Evolutionary conservation across 1,140 invertebrate genomes (phyloP).

Genomic region (Nephila pilipes): DNA sequence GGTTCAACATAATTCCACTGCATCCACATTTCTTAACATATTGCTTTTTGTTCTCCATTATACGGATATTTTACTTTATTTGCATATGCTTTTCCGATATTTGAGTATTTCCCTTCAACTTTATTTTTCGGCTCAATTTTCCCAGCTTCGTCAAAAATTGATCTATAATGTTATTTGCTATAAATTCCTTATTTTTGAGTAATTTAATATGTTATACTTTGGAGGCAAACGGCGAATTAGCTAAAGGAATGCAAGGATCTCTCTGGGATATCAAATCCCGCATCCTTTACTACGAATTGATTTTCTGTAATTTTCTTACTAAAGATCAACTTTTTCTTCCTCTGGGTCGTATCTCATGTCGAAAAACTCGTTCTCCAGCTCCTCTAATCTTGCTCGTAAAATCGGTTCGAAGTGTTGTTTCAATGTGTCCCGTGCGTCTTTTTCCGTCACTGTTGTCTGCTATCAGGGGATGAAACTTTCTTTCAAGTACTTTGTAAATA

Average conservation of each 20-base stretch:
- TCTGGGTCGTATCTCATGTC: neutral
- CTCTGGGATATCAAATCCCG: neutral
- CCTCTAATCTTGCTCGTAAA: neutral
- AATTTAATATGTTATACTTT: too few species aligned
- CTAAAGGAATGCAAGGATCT: neutral
- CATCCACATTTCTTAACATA: too few species aligned
- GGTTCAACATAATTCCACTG: too few species aligned
- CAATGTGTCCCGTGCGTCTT: conserved; percentile 21
- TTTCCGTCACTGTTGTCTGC: conserved; percentile 1
- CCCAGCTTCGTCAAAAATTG: too few species aligned
- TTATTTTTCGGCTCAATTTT: too few species aligned
- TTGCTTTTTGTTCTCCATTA: too few species aligned
- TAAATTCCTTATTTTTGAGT: too few species aligned
- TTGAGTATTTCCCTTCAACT: too few species aligned
- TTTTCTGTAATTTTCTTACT: neutral
- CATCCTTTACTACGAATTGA: neutral
- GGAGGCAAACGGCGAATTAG: too few species aligned
- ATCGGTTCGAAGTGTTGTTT: conserved; percentile 13
- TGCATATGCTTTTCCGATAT: too few species aligned
- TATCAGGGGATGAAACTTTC: neutral
- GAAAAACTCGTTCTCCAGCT: neutral
- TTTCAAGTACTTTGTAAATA: neutral
- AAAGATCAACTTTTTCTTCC: neutral
- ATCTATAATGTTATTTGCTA: too few species aligned
- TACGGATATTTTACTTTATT: too few species aligned